These are phyloP conservation scores for Drosophila nigrodunni DNA, from an alignment of 1,140 invertebrate species.

Conservation along the genomic window DNA sequence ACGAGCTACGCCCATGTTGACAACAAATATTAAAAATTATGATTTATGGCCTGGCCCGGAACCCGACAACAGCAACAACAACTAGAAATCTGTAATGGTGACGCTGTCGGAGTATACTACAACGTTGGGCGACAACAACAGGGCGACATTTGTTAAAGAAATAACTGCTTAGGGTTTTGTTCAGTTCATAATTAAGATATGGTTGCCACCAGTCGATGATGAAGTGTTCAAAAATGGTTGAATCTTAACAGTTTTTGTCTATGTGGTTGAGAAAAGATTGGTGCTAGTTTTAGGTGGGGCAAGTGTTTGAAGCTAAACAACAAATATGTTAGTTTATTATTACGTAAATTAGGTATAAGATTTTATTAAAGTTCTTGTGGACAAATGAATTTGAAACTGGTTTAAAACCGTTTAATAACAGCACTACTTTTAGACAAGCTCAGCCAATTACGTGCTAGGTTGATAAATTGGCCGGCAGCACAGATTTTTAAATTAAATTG, in stretches of 20 bases:
- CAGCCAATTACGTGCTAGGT: no score
- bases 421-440: no score
- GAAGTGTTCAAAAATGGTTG: constrained; percentile 58
- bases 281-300: background rate
- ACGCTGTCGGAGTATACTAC: constrained; percentile 32
- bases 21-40: constrained; percentile 84
- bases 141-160: constrained; percentile 67
- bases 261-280: background rate
- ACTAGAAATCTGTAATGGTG: constrained; percentile 69
- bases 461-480: no score
- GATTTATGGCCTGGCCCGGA: constrained; percentile 66
- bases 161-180: constrained; percentile 58
- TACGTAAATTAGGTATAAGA: no score
- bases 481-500: no score
- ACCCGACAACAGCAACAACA: constrained; percentile 11
- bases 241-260: constrained; percentile 17
- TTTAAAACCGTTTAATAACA: no score
- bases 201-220: constrained; percentile 46
- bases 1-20: constrained; percentile 80
- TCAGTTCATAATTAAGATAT: constrained; percentile 66
- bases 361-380: no score
- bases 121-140: constrained; percentile 24
- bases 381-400: no score
- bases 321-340: no score
- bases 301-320: background rate